Conservation (phyloP, 2,888 invertebrate species). For the Habrosyne pyritoides region DNA sequence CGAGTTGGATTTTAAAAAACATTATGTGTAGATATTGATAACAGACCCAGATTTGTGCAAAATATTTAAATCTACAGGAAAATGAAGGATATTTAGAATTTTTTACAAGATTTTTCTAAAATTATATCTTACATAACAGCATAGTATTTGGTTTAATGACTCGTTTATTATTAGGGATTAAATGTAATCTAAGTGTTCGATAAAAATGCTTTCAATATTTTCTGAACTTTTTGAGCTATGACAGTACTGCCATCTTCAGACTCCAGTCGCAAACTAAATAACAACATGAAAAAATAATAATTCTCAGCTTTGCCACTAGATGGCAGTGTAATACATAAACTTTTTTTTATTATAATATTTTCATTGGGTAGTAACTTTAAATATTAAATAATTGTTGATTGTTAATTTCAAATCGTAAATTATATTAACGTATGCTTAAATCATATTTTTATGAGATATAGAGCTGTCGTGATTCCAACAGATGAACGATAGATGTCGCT, state of each 20-base stretch:
- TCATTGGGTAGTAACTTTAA: too few relatives aligned
- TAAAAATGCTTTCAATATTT: too few relatives aligned
- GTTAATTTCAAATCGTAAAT: not conserved
- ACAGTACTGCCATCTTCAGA: not conserved
- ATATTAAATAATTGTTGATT: not conserved
- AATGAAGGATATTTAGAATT: too few relatives aligned
- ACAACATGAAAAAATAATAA: not conserved
- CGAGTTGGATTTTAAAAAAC: conserved; percentile 39
- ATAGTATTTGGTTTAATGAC: too few relatives aligned
- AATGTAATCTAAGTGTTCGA: too few relatives aligned
- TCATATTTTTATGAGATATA: too few relatives aligned
- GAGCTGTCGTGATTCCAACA: not conserved
- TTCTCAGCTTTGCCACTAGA: conserved; percentile 19
- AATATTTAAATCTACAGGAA: not conserved
- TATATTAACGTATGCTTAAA: too few relatives aligned
- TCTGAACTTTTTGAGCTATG: too few relatives aligned
- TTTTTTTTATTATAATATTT: not conserved
- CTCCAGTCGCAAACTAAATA: not conserved
- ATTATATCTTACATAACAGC: too few relatives aligned
- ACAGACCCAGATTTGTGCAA: not conserved
- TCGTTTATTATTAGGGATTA: too few relatives aligned
- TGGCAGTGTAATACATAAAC: conserved; percentile 22
- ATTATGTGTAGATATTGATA: not conserved
- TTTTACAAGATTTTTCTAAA: too few relatives aligned
- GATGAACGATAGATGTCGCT: not conserved